Base-by-base conservation (phyloP, 2,113 vertebrate species). In the Mirza zaza region DNA sequence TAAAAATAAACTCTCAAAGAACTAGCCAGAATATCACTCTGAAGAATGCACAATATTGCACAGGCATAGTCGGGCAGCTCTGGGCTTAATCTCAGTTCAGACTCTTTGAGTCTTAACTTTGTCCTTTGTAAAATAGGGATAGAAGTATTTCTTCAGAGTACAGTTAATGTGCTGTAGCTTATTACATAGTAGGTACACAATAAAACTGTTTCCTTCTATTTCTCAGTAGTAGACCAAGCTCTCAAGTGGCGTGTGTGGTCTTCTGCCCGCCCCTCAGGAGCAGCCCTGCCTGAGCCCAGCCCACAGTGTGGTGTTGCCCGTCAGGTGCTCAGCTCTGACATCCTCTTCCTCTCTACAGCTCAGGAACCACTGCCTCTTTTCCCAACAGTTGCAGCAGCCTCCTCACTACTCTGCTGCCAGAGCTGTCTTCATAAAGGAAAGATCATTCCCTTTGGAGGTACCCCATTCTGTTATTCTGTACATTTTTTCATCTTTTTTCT, bases 171-270 rank as follows among this genome's bases (percentile, higher is more conserved):
- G 17, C 42, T 27, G 34, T 71, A 70, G 75, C 2, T 55, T 20
- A 52, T 59, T 65, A 59, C 12, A 27, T 36, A 80, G 70, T 91
- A 88, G 42, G 48, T 73, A 14, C 71, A 59, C n/a, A 61, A 20
- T 83, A 83, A 57, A 65, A 50, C 57, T 68, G 84, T 88, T 73
- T 86, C 42, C 21, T 79, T 80, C 67, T 89, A n/a, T 48, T 88
- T 67, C n/a, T 61, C 67, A 75, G 17, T 27, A 27, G 39, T 18
- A 67, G 25, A 57, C 3, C 3, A 90, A 71, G 32, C 71, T 71
- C 61, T 57, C 4, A 29, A 87, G 3, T 67, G 39, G 15, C 0
- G 0, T 36, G 17, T 32, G 55, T 48, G 36, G 25, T 25, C 32
- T 18, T 68, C 21, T 27, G 39, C 36, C 70, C 8, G 25, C 29